Evolutionary conservation across 2,113 vertebrate genomes (phyloP).

Genomic region (Peromyscus polionotus): DNA sequence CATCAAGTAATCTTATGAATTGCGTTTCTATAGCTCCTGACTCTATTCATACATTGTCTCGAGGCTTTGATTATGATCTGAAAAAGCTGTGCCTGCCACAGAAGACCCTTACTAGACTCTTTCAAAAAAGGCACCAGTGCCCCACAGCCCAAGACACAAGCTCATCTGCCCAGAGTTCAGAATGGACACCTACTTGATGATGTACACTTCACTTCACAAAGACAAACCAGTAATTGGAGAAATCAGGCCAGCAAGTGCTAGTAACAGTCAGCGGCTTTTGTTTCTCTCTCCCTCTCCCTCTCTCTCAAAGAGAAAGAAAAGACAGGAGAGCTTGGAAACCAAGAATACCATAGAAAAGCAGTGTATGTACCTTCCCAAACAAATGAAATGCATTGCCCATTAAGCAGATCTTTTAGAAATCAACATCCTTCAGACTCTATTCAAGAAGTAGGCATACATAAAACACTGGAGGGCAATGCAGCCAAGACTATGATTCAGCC

Average conservation of each 20-base stretch:
- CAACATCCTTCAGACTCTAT: slow-evolving; percentile 21
- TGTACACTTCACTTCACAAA: not conserved
- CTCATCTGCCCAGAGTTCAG: not conserved
- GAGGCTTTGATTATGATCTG: not conserved
- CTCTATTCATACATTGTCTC: not conserved
- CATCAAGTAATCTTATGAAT: slow-evolving; percentile 41
- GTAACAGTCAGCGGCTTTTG: not conserved
- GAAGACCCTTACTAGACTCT: slow-evolving; percentile 6
- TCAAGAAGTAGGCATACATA: slow-evolving; percentile 19
- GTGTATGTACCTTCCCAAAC: not conserved
- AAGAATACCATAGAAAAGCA: not conserved
- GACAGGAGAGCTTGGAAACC: not conserved
- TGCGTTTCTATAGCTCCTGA: slow-evolving; percentile 53
- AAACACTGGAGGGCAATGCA: slow-evolving; percentile 14
- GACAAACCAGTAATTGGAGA: slow-evolving; percentile 49
- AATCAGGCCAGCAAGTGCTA: slow-evolving; percentile 27
- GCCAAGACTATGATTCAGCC: not conserved
- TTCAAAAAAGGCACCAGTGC: not conserved
- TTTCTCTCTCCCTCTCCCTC: not conserved
- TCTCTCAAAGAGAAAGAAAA: not conserved
- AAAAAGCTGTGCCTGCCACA: not conserved
- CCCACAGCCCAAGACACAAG: not conserved
- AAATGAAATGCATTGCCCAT: not conserved
- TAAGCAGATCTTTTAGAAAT: slow-evolving; percentile 52
- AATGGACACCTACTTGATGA: not conserved